Base-by-base conservation (phyloP, 2,888 invertebrate species). In the Mythimna impura region DNA sequence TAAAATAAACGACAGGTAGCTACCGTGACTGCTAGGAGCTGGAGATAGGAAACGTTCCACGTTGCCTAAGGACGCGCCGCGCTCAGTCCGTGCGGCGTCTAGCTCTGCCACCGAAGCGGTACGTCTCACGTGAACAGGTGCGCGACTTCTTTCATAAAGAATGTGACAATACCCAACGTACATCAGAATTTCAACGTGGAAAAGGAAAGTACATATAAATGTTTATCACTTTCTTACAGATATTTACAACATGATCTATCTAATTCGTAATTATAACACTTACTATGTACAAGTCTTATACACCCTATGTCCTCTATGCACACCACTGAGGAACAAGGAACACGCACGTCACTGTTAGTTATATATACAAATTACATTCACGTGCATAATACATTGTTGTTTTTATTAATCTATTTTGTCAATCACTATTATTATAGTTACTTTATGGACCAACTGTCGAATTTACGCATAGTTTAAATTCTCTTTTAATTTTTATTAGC, bases 171-270 rank as follows among this genome's bases (percentile, higher is more conserved):
- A 66, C 64, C 63, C 69, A 57, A 66, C 65, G 55, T 47, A 68
- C 50, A 47, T 72, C 50, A 36, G 22, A 60, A 72, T 64, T 66
- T 58, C 52, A 69, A 68, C 55, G 61, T 65, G 76, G 63, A 62
- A 66, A 71, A 61, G 52, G 60, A 76, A 73, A 71, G 47, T 71
- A 72, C 36, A 84, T 57, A 70, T 62, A 62, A 68, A 78, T 22
- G 52, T 64, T 66, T 69, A 73, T 76, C 83, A 85, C 80, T 75
- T 80, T 73, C 68, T 61, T 73, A 76, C 76, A 73, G 64, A 61
- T 86, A 86, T 84, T 74, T 86, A 84, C 86, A 86, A 75, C 64
- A 77, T 74, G 62, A 58, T 67, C 76, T 83, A 84, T 71, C 82
- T 81, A 84, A 63, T 68, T 72, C 68, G 50, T 74, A 74, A 72